Percentiles rank a stretch among this genome's conserved stretches.
These are phyloP conservation scores for Limnephilus auricula DNA, from an alignment of 2,888 invertebrate genomes.

Conservation along the genomic window DNA sequence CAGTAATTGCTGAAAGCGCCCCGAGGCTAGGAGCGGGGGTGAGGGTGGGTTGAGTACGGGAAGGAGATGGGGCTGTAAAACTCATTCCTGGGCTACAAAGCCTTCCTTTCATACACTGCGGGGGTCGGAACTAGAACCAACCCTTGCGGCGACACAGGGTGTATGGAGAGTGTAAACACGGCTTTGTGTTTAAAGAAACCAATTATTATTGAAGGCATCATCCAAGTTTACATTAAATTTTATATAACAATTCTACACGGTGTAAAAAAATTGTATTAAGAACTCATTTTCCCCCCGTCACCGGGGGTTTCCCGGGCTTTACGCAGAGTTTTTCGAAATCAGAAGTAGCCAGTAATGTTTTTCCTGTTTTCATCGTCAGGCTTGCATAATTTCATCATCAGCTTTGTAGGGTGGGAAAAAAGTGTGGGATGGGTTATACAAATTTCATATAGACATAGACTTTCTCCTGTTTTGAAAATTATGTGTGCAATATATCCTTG, in stretches of 20 bases:
- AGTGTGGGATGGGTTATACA: no score
- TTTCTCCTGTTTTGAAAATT: no score
- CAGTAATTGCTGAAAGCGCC: constrained; percentile 49
- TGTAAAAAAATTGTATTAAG: no score
- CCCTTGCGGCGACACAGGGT: constrained; percentile 39
- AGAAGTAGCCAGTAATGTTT: no score
- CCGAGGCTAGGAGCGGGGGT: neutral
- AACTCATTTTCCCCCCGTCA: no score
- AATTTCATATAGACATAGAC: no score
- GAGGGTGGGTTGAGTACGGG: neutral
- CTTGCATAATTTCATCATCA: no score
- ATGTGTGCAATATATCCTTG: no score
- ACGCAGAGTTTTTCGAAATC: no score
- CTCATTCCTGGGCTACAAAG: constrained; percentile 45
- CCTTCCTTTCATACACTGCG: constrained; percentile 41
- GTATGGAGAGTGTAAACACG: neutral
- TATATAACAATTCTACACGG: neutral
- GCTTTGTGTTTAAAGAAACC: neutral
- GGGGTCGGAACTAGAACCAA: constrained; percentile 35
- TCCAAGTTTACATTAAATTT: neutral
- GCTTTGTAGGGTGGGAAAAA: no score
- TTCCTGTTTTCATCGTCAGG: no score
- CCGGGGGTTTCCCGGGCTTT: no score
- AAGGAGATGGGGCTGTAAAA: constrained; percentile 33
- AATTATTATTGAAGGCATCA: neutral